phyloP scores from a whole-genome alignment of 2,797 vertebrate genomes.

The Xenopus petersii region DNA sequence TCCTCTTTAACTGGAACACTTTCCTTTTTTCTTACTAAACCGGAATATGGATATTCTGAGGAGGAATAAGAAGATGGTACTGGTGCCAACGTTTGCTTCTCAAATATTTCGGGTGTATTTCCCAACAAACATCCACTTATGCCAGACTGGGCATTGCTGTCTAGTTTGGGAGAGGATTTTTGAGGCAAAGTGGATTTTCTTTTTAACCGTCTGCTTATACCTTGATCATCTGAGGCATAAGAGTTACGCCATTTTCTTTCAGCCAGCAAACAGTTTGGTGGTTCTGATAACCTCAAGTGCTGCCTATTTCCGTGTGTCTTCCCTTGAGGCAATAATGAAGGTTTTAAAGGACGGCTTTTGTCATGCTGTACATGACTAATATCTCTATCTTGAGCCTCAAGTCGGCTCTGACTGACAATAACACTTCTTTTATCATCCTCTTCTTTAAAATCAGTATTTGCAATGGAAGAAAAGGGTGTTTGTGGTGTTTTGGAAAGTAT shows the following conservation, averaged over 20 bases:
- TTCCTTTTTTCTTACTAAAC: slow-evolving; percentile 70
- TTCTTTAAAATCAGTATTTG: slow-evolving; percentile 77
- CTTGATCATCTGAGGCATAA: slow-evolving; percentile 57
- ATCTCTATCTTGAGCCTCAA: slow-evolving; percentile 62
- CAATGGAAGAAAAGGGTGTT: slow-evolving; percentile 83
- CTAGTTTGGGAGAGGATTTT: slow-evolving; percentile 55
- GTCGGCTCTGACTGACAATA: slow-evolving; percentile 86
- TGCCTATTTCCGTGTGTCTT: slow-evolving; percentile 54
- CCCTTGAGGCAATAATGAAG: slow-evolving; percentile 49
- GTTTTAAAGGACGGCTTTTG: slow-evolving; percentile 59
- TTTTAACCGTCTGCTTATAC: slow-evolving; percentile 52
- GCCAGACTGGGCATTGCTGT: slow-evolving; percentile 46
- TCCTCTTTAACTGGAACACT: slow-evolving; percentile 65
- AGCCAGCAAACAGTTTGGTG: slow-evolving; percentile 57
- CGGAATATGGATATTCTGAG: slow-evolving; percentile 69
- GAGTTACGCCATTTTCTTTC: slow-evolving; percentile 65
- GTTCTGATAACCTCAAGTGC: slow-evolving; percentile 53
- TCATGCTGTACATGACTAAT: slow-evolving; percentile 52
- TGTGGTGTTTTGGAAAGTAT: slow-evolving; percentile 90
- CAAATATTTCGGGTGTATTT: slow-evolving; percentile 63
- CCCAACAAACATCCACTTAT: slow-evolving; percentile 63
- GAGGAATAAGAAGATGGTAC: slow-evolving; percentile 82
- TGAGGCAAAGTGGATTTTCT: slow-evolving; percentile 55
- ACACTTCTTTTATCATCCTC: slow-evolving; percentile 89
- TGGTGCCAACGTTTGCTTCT: slow-evolving; percentile 77